Conservation (phyloP, 2,888 invertebrate species). For the Raillietiella orientalis region DNA sequence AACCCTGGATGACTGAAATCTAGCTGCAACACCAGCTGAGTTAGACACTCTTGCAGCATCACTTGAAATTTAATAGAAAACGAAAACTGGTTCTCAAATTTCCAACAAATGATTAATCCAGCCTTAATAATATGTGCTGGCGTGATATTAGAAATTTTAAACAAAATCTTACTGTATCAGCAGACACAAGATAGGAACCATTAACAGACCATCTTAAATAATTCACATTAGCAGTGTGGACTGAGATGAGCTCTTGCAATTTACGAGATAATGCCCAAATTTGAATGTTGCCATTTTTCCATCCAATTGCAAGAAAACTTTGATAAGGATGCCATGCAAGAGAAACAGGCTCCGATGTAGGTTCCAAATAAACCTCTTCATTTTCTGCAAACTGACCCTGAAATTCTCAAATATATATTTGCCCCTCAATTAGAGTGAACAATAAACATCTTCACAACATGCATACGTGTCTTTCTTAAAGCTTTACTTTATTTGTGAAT, state of each 20-base stretch:
- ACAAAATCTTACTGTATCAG: slow-evolving; percentile 27
- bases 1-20: slow-evolving; percentile 2
- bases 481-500: no score
- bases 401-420: no score
- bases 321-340: slow-evolving; percentile 66
- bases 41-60: background rate
- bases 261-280: slow-evolving; percentile 39
- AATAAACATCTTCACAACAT: no score
- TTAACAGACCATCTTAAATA: slow-evolving; percentile 30
- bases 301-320: slow-evolving; percentile 46
- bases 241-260: slow-evolving; percentile 25
- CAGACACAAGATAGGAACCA: slow-evolving; percentile 53
- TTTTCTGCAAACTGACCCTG: slow-evolving; percentile 40
- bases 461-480: no score
- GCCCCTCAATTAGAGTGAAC: no score
- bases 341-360: slow-evolving; percentile 43
- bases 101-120: no score
- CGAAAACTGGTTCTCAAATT: slow-evolving; percentile 5
- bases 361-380: slow-evolving; percentile 35
- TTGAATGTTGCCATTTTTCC: slow-evolving; percentile 84
- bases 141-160: background rate
- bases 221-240: slow-evolving; percentile 20
- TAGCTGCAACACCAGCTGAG: slow-evolving; percentile 1
- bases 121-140: no score
- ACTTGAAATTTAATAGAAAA: slow-evolving; percentile 5